Evolutionary conservation across 2,797 vertebrate species (phyloP).

Genomic region (Eulemur albifrons): DNA sequence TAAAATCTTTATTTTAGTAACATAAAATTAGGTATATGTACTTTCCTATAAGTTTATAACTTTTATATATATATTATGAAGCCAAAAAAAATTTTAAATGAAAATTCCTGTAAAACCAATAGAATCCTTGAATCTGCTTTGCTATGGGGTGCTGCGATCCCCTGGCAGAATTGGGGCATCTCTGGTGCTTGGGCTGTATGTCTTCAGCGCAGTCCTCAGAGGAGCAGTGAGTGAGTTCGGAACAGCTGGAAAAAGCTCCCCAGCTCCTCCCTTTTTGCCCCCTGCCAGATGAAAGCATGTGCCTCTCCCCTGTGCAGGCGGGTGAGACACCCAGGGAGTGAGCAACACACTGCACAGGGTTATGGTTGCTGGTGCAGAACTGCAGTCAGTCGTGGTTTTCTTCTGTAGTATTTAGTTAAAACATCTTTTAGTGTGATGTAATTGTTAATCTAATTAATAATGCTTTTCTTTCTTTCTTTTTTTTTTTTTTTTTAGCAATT

Average conservation of each 20-base stretch:
- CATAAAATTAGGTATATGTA: neutral
- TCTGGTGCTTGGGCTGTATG: rapidly evolving
- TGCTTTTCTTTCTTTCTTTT: neutral
- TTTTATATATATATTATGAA: neutral
- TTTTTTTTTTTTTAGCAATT: conserved; percentile 90
- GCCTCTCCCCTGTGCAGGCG: no score
- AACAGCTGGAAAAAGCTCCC: neutral
- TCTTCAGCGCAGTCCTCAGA: neutral
- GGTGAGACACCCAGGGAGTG: neutral
- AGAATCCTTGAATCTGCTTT: neutral
- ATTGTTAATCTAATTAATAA: neutral
- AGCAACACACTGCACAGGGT: rapidly evolving
- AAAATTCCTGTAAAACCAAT: neutral
- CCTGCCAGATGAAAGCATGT: rapidly evolving
- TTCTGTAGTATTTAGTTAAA: neutral
- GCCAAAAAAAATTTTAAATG: neutral
- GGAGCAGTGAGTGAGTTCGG: neutral
- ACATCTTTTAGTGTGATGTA: neutral
- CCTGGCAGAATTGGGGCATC: neutral
- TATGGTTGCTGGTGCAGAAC: neutral
- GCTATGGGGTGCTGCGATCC: neutral
- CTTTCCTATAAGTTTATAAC: neutral
- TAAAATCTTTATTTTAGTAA: neutral
- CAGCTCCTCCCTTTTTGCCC: neutral
- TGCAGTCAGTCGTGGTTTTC: rapidly evolving